phyloP scores from a whole-genome alignment of 1,140 invertebrate species.

The Palaemon carinicauda region DNA sequence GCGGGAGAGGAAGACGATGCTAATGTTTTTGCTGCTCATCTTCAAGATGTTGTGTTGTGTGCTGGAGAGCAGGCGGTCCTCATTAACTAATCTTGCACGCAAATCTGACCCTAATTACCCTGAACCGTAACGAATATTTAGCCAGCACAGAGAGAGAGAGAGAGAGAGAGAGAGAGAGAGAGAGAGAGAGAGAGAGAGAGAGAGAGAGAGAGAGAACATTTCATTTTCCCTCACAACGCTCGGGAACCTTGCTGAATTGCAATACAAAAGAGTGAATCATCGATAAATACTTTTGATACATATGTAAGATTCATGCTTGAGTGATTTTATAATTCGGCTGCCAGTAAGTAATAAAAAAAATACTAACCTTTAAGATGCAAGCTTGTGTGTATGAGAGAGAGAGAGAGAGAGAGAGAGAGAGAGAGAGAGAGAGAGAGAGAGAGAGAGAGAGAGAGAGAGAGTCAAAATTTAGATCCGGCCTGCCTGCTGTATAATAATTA shows the following conservation, averaged over 20 bases:
- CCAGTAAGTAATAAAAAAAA: no score
- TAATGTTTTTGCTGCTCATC: background rate
- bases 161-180: background rate
- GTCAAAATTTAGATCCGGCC: background rate
- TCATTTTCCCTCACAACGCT: no score
- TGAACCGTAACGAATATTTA: constrained; percentile 5
- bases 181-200: background rate
- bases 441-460: background rate
- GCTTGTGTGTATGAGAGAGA: background rate
- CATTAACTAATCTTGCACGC: background rate
- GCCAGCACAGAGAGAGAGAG: background rate
- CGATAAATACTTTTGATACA: background rate
- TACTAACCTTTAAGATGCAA: no score
- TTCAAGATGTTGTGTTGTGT: background rate
- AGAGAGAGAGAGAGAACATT: background rate
- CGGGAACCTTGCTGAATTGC: background rate
- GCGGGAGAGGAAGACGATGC: background rate
- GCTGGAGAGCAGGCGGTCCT: background rate
- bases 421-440: background rate
- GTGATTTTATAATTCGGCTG: background rate
- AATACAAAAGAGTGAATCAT: background rate
- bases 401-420: background rate
- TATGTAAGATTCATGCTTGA: background rate
- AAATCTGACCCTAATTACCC: constrained; percentile 12
- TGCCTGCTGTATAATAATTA: constrained; percentile 31